Conservation (phyloP, 2,113 vertebrate species). For the Cervus canadensis region DNA sequence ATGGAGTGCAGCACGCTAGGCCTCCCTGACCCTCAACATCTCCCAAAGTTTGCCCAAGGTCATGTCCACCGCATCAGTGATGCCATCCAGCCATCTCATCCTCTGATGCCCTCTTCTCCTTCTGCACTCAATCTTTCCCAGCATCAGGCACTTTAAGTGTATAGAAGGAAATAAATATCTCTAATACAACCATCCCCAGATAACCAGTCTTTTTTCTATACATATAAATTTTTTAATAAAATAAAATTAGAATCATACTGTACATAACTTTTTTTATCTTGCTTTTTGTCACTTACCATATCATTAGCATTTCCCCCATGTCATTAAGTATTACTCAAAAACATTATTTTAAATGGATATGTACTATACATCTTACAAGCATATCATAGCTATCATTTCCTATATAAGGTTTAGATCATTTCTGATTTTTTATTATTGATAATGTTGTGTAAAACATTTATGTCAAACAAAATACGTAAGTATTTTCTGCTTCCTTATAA, state of each 20-base stretch:
- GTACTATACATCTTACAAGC: not conserved
- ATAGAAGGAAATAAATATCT: not conserved
- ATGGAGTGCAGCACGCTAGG: not conserved
- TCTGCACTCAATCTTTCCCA: not conserved
- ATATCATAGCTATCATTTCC: not conserved
- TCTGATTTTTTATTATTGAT: not conserved
- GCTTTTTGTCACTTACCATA: slow-evolving; percentile 10
- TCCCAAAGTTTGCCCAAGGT: not conserved
- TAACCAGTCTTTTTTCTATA: not conserved
- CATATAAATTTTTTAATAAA: not conserved
- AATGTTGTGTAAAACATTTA: not conserved
- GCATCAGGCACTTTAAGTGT: not conserved
- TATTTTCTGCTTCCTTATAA: not conserved
- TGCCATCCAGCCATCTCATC: not conserved
- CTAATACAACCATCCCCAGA: not conserved
- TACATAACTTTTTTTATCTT: not conserved
- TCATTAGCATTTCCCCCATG: not conserved
- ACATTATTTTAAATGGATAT: not conserved
- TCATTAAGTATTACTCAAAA: not conserved
- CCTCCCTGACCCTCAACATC: not conserved
- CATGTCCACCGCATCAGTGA: not conserved
- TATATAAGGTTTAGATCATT: slow-evolving; percentile 12
- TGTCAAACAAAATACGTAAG: not conserved
- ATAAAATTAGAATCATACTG: not conserved
- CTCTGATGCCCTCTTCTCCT: not conserved